Base-by-base conservation (phyloP, 1,140 invertebrate genomes). In the Sarcophaga peregrina region DNA sequence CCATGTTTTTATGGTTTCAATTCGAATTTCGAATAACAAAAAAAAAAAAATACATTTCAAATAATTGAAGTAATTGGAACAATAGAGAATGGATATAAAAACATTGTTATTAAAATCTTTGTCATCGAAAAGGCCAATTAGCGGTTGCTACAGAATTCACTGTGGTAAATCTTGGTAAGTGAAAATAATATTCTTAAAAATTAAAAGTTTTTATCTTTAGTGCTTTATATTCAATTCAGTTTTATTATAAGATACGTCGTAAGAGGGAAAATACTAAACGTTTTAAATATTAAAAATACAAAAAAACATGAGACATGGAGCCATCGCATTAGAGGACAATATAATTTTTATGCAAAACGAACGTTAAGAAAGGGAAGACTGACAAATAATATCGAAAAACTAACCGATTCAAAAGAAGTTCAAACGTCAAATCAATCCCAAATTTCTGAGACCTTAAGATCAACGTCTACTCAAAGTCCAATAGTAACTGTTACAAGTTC, bases 31-130 rank as follows among this genome's bases (percentile, higher is more conserved):
- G 25, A 37, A n/a, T n/a, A n/a, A n/a, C n/a, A n/a, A 50, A 50
- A 50, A 8, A 52, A 52, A 9, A 52, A 52, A 52, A 20, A 15
- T n/a, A 68, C 4, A 15, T 68, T 68, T 15, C 15, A 75, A 74
- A 46, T 46, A 75, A 75, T 17, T 68, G 25, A 4, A 68, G 15
- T 7, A 25, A 72, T 72, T 54, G 17, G 62, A 52, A 78, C 8
- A 25, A 25, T 72, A 5, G 37, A 72, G 37, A 50, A 78, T 78
- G 75, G 75, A 78, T 52, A 78, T 78, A 50, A 78, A 78, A 25
- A 78, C 75, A 20, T 50, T 78, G 13, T 50, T 78, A 25, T 11
- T 78, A 25, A 78, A 78, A 25, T 48, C 47, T 17, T 78, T 78
- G 25, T 78, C 75, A 25, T 20, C 47, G 0, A 50, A 52, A 10